Evolutionary conservation across 2,797 vertebrate species (phyloP), one percentile per base, ranked within the genome.

Genomic region (Lutjanus campechanus): DNA sequence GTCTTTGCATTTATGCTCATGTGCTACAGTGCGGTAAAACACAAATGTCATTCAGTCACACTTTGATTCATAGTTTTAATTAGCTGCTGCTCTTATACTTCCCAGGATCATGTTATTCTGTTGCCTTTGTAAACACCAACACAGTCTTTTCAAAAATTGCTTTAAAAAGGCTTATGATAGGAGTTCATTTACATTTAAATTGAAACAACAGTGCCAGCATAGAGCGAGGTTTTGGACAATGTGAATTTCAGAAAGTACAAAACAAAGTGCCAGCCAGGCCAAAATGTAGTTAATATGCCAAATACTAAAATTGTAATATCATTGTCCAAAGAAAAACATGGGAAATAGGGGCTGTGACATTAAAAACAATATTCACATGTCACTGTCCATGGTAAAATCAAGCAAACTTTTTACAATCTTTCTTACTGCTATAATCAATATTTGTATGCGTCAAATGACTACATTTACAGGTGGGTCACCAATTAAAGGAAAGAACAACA

Each of bases 181-280:
- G 70, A 77, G 73, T 82, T 74, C 11, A 94, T 93, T 94, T 91
- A 92, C 89, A 93, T 93, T 90, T 92, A 92, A 89, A 92, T 94
- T 88, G 88, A 90, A 91, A 83, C 7, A 80, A 74, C 51, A 74
- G 51, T 54, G 73, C 69, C 68, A 56, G 73, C 54, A 20, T 11
- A 74, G 49, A 58, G 13, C 13, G 58, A 44, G 51, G 36, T n/a
- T 75, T 67, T 13, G 25, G 22, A 65, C 59, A 49, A 19, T 12
- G 11, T 64, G 49, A 61, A 64, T 71, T 72, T 41, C 44, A 59
- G 1, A n/a, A 73, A 70, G 55, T 47, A 67, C 41, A 25, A 54
- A 73, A 49, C 15, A 71, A 19, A 0, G 10, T 53, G 70, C 17
- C 60, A 74, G 53, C 15, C 63, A 73, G 29, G 51, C 55, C 43